These are phyloP conservation scores for Dolichomitus sp. DNA, from an alignment of 2,888 invertebrate species.

Conservation along the genomic window DNA sequence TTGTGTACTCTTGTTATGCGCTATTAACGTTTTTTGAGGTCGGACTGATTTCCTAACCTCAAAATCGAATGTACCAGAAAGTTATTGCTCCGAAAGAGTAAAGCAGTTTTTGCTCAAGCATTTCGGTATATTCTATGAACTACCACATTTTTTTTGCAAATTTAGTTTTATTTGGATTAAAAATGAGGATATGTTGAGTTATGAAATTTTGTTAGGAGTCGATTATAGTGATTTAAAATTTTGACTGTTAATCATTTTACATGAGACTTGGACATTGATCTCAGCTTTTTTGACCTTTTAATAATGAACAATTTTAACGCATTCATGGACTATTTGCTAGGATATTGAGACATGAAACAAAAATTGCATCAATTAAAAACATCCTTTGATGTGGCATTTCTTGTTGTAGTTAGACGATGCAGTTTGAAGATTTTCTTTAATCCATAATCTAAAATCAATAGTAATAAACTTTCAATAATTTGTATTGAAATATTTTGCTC, in stretches of 20 bases:
- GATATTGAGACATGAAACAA: neutral
- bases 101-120: neutral
- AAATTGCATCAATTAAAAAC: neutral
- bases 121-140: neutral
- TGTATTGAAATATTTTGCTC: no score
- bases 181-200: neutral
- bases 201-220: neutral
- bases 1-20: neutral
- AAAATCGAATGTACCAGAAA: conserved; percentile 36
- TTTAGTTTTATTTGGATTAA: neutral
- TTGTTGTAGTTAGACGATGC: neutral
- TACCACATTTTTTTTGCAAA: neutral
- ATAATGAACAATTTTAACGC: neutral
- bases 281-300: neutral
- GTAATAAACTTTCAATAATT: no score
- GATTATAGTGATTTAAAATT: no score
- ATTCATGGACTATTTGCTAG: neutral
- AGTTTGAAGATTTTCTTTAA: no score
- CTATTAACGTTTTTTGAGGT: neutral
- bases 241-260: no score
- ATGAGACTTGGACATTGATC: no score
- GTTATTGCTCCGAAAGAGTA: neutral
- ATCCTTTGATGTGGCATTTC: neutral
- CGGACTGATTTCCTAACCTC: conserved; percentile 42
- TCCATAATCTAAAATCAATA: no score